Conservation (phyloP, 2,797 vertebrate genomes). For the Melopsittacus undulatus region DNA sequence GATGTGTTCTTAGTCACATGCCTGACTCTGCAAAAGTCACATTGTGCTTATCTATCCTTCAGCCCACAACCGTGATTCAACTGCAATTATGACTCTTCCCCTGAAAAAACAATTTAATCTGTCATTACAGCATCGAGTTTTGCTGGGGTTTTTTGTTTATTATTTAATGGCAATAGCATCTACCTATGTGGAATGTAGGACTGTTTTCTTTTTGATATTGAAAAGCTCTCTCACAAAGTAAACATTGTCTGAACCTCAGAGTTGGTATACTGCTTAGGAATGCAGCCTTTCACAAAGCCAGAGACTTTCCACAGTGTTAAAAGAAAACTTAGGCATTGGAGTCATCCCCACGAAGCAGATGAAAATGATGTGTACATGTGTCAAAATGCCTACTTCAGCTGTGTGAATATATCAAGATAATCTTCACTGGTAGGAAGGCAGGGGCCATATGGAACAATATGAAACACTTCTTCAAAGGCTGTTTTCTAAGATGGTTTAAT, state of each 20-base stretch:
- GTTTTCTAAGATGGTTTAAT: neutral
- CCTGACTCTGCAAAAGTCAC: conserved; percentile 35
- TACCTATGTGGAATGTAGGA: conserved; percentile 67
- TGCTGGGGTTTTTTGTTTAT: neutral
- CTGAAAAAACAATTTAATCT: neutral
- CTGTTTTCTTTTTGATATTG: conserved; percentile 73
- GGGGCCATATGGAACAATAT: neutral
- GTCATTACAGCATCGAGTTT: neutral
- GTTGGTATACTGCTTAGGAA: conserved; percentile 60
- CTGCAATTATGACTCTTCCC: conserved; percentile 11
- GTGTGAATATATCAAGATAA: neutral
- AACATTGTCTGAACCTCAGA: conserved; percentile 57
- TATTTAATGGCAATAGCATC: conserved; percentile 36
- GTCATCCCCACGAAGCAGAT: conserved; percentile 37
- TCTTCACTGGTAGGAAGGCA: neutral
- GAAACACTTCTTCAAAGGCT: neutral
- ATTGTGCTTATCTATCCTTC: neutral
- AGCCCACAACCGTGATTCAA: neutral
- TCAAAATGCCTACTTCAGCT: conserved; percentile 17
- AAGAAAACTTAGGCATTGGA: conserved; percentile 60
- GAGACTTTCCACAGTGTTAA: conserved; percentile 47
- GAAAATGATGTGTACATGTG: neutral
- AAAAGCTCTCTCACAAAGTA: conserved; percentile 63
- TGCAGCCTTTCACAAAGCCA: conserved; percentile 43
- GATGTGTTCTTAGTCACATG: conserved; percentile 5